Evolutionary conservation across 2,113 vertebrate species (phyloP).

Genomic region (Ia io): DNA sequence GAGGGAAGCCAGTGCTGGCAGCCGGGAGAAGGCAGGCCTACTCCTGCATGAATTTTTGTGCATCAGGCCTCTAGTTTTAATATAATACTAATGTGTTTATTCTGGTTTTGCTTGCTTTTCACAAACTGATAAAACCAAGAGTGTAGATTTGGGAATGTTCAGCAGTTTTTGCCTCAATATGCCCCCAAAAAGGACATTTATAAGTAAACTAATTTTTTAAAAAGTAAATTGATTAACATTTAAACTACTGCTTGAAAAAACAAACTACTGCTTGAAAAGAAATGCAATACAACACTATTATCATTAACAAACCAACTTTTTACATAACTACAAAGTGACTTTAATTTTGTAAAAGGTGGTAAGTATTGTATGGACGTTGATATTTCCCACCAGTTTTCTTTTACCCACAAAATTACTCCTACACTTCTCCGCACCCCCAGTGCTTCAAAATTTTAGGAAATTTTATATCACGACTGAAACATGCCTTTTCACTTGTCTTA

Average conservation of each 20-base stretch:
- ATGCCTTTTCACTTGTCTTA: conserved; percentile 34
- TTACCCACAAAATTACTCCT: conserved; percentile 14
- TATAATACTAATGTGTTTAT: not conserved
- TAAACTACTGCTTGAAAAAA: conserved; percentile 36
- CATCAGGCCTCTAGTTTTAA: not conserved
- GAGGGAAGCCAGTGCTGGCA: no score
- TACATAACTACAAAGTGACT: conserved; percentile 8
- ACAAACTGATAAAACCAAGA: conserved; percentile 29
- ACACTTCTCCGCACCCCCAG: not conserved
- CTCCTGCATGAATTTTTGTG: no score
- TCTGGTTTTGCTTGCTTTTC: conserved; percentile 28
- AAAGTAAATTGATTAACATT: conserved; percentile 28
- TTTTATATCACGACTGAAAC: not conserved
- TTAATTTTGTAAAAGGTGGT: conserved; percentile 38
- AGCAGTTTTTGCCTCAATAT: conserved; percentile 9
- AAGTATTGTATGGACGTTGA: not conserved
- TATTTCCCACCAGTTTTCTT: not conserved
- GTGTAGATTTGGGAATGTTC: not conserved
- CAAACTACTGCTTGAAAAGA: conserved; percentile 39
- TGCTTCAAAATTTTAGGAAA: conserved; percentile 18
- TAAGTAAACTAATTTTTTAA: conserved; percentile 14
- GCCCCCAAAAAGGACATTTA: not conserved
- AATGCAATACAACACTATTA: not conserved
- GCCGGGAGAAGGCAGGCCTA: no score
- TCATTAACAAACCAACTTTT: conserved; percentile 14